A percentile compares a stretch with the other conserved stretches of the same genome.
Evolutionary conservation across 2,113 vertebrate genomes (phyloP).

Genomic region (Rhinogobius similis): DNA sequence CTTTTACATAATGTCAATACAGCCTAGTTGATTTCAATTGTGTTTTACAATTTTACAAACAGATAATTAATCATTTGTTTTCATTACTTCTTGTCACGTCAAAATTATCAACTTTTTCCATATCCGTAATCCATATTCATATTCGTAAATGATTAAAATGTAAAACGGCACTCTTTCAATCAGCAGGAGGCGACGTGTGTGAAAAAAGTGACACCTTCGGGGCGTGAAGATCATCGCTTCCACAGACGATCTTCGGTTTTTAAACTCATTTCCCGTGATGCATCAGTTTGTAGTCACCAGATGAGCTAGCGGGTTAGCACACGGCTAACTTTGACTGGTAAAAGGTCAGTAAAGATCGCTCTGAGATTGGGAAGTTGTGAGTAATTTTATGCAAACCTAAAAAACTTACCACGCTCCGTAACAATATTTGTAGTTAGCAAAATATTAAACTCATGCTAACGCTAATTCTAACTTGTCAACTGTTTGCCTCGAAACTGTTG

Average conservation of each 20-base stretch:
- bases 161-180: no score
- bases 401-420: background rate
- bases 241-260: background rate
- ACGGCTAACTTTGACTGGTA: background rate
- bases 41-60: no score
- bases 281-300: slow-evolving; percentile 52
- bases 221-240: background rate
- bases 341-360: background rate
- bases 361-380: slow-evolving; percentile 8
- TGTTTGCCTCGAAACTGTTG: background rate
- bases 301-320: slow-evolving; percentile 16
- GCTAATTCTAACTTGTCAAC: background rate
- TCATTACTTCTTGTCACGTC: background rate
- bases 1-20: no score
- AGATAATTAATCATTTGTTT: background rate
- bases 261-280: slow-evolving; percentile 42
- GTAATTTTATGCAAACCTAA: background rate
- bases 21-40: background rate
- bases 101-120: no score
- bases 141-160: background rate
- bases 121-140: no score
- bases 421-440: background rate
- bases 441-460: background rate
- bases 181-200: background rate
- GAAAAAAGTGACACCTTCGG: background rate